Evolutionary conservation across 2,113 vertebrate species (phyloP).

Genomic region (Helogale parvula): DNA sequence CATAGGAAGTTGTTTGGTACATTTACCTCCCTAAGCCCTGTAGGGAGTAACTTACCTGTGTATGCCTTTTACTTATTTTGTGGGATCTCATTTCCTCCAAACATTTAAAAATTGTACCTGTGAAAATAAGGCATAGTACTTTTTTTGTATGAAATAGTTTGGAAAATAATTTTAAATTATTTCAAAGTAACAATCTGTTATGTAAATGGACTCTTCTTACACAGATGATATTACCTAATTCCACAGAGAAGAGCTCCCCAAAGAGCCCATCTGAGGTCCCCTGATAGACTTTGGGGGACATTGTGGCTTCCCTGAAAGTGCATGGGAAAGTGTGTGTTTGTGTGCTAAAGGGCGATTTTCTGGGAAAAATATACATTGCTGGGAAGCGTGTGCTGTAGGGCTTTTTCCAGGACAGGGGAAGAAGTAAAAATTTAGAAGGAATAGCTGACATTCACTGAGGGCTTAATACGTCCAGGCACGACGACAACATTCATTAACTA

Average conservation of each 20-base stretch:
- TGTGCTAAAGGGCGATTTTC: not conserved
- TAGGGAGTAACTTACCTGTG: not conserved
- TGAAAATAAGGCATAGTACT: not conserved
- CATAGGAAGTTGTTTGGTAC: not conserved
- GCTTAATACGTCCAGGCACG: not conserved
- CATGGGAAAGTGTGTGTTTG: not conserved
- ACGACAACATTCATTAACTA: not conserved
- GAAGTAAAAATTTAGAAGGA: not conserved
- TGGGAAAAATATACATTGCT: not conserved
- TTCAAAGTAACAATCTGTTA: not conserved
- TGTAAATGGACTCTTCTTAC: not conserved
- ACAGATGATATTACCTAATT: not conserved
- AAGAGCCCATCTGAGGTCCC: not conserved
- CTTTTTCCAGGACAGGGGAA: not conserved
- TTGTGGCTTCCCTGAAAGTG: not conserved
- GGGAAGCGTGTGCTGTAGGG: not conserved
- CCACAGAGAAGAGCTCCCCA: not conserved
- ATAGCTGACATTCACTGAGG: not conserved
- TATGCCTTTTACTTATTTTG: not conserved
- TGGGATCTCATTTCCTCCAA: not conserved
- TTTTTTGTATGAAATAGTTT: not conserved
- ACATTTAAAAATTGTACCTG: not conserved
- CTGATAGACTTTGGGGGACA: not conserved
- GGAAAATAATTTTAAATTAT: conserved; percentile 20
- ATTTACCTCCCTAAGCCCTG: not conserved